Percentiles rank a stretch among this genome's conserved stretches.
Conservation (phyloP, 2,888 invertebrate genomes). For the Deilephila porcellus region DNA sequence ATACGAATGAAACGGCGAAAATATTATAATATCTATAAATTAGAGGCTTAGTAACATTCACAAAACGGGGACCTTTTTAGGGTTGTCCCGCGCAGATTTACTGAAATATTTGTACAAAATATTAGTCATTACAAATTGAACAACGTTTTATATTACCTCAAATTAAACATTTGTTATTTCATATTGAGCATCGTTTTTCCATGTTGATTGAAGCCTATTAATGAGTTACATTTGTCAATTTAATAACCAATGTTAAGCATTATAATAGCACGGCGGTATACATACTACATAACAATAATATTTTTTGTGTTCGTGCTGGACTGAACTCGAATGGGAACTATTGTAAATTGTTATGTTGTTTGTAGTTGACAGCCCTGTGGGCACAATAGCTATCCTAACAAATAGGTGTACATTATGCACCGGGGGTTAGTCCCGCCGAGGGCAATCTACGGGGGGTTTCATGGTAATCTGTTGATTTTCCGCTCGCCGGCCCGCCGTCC, state of each 20-base stretch:
- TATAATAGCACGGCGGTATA: background rate
- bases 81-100: slow-evolving; percentile 49
- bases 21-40: slow-evolving; percentile 67
- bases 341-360: slow-evolving; percentile 44
- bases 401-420: slow-evolving; percentile 75
- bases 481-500: slow-evolving; percentile 64
- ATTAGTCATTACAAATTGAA: background rate
- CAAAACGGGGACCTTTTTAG: slow-evolving; percentile 58
- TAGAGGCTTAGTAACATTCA: slow-evolving; percentile 71
- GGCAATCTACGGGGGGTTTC: slow-evolving; percentile 67
- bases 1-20: slow-evolving; percentile 70
- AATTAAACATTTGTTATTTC: too few relatives aligned
- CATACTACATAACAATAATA: background rate
- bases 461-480: slow-evolving; percentile 84
- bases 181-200: too few relatives aligned
- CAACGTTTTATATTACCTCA: background rate
- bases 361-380: slow-evolving; percentile 72
- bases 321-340: slow-evolving; percentile 44
- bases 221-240: background rate
- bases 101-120: background rate
- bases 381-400: slow-evolving; percentile 77
- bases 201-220: too few relatives aligned
- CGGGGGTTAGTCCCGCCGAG: slow-evolving; percentile 65
- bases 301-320: slow-evolving; percentile 38
- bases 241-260: background rate